These are phyloP conservation scores for Pseudomyrmex dendroicus DNA, from an alignment of 1,140 invertebrate genomes.

Conservation along the genomic window DNA sequence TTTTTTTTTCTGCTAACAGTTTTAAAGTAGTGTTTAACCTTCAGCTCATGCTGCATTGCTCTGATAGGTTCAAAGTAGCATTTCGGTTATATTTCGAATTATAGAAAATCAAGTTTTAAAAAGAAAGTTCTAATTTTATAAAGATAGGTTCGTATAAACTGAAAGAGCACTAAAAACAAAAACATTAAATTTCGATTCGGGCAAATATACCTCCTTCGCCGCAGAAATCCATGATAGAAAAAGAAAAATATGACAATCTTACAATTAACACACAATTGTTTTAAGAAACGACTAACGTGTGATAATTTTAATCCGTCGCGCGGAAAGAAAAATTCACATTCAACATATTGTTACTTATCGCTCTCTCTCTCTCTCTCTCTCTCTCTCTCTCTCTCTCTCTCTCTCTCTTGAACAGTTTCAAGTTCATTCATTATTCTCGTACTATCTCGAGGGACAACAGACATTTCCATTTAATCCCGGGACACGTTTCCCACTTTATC, in stretches of 20 bases:
- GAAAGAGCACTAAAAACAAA: too few relatives aligned
- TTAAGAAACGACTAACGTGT: background rate
- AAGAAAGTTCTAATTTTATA: too few relatives aligned
- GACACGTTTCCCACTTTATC: conserved; percentile 54
- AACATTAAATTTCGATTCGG: too few relatives aligned
- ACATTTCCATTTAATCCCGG: conserved; percentile 55
- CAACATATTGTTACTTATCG: background rate
- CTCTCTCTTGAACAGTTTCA: background rate
- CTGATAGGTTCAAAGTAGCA: too few relatives aligned
- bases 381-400: background rate
- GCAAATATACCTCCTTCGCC: too few relatives aligned
- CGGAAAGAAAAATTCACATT: background rate
- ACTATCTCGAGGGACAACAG: conserved; percentile 41
- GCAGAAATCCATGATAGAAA: background rate
- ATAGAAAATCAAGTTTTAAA: too few relatives aligned
- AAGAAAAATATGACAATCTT: background rate
- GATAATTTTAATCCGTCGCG: background rate
- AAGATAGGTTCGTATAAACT: too few relatives aligned
- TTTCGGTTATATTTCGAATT: too few relatives aligned
- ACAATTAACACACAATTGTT: background rate
- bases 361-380: background rate
- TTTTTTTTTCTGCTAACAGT: too few relatives aligned
- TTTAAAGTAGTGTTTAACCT: too few relatives aligned
- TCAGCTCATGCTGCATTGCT: too few relatives aligned
- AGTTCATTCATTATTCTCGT: conserved; percentile 44